These are phyloP conservation scores for Dolichoris vasculosae DNA, from an alignment of 1,140 invertebrate genomes.

Conservation along the genomic window DNA sequence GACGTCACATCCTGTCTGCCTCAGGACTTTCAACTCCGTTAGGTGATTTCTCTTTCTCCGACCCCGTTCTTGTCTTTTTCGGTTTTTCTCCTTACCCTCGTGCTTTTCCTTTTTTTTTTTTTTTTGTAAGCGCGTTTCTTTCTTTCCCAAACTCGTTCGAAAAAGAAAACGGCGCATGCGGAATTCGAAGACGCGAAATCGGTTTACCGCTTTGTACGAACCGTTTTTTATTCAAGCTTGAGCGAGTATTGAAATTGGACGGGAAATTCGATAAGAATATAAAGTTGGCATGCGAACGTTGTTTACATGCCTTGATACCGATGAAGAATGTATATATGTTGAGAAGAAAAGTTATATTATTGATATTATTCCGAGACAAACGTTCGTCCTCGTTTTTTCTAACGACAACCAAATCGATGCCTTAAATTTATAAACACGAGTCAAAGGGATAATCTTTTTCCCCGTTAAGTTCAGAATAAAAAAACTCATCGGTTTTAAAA, in stretches of 20 bases:
- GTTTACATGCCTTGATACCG: conserved; percentile 36
- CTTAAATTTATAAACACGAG: too few species aligned
- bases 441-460: too few species aligned
- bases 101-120: neutral
- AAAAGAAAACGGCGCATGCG: conserved; percentile 32
- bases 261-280: conserved; percentile 39
- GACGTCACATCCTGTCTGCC: conserved; percentile 58
- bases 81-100: neutral
- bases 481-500: too few species aligned
- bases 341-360: neutral
- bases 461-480: too few species aligned
- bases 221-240: conserved; percentile 21
- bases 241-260: conserved; percentile 16
- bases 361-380: neutral
- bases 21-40: conserved; percentile 27
- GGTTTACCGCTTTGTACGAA: conserved; percentile 21
- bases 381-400: neutral
- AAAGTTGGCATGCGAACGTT: conserved; percentile 25
- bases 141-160: neutral
- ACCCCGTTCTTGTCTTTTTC: neutral
- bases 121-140: neutral
- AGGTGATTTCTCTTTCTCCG: conserved; percentile 28
- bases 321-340: conserved; percentile 53
- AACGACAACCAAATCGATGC: too few species aligned
- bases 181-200: conserved; percentile 28